Evolutionary conservation across 1,140 invertebrate species (phyloP).

Genomic region (Marisa cornuarietis): DNA sequence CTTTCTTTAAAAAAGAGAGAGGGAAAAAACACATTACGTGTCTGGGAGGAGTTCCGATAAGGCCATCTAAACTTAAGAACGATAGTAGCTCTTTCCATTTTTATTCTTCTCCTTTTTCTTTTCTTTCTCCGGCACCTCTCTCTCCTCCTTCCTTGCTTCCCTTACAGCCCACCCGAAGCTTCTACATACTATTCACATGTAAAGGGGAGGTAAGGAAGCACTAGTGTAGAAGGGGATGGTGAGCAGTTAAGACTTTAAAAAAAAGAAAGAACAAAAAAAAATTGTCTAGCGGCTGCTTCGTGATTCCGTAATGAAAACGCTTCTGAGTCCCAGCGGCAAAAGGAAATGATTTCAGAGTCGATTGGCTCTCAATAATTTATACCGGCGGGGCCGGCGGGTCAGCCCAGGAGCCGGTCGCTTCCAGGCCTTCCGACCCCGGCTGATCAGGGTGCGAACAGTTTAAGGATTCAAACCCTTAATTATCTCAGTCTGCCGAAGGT

Average conservation of each 20-base stretch:
- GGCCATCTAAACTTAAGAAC: background rate
- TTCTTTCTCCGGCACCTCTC: background rate
- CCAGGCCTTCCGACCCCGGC: background rate
- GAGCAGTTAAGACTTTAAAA: background rate
- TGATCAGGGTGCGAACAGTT: background rate
- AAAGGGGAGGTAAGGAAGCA: background rate
- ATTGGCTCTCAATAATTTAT: slow-evolving; percentile 10
- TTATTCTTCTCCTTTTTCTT: background rate
- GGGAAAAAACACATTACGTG: too few species aligned
- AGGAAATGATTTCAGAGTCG: slow-evolving; percentile 4
- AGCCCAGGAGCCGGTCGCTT: background rate
- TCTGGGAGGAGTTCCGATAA: too few species aligned
- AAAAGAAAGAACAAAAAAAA: background rate
- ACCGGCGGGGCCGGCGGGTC: background rate
- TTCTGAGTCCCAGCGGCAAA: background rate
- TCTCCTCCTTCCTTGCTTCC: background rate
- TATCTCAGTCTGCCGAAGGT: background rate
- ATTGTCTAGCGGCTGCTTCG: background rate
- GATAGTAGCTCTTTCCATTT: background rate
- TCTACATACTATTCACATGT: background rate
- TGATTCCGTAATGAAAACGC: slow-evolving; percentile 8
- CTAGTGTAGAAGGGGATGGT: background rate
- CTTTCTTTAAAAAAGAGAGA: too few species aligned
- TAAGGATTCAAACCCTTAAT: slow-evolving; percentile 8
- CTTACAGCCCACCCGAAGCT: background rate